phyloP scores from a whole-genome alignment of 2,113 vertebrate genomes.

The Ploceus nigricollis region DNA sequence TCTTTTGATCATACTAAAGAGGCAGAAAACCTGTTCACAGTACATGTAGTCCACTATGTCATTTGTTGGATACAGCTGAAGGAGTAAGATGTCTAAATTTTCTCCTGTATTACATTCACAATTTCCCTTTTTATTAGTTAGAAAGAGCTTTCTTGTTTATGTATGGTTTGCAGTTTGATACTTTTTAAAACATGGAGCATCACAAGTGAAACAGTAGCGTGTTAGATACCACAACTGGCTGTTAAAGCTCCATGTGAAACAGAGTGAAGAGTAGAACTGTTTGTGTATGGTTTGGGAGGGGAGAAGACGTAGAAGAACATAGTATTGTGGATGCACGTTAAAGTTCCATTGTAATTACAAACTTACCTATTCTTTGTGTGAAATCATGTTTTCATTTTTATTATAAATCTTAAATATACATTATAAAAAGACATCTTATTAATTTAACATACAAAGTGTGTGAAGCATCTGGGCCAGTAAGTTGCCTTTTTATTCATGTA shows the following conservation, averaged over 20 bases:
- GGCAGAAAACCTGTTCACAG: neutral
- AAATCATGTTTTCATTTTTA: constrained; percentile 56
- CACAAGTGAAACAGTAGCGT: neutral
- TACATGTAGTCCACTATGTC: neutral
- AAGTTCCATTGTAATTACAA: constrained; percentile 52
- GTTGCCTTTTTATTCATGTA: neutral
- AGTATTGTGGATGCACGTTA: constrained; percentile 30
- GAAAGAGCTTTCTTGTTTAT: neutral
- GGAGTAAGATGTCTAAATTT: neutral
- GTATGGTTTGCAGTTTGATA: neutral
- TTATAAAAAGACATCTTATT: constrained; percentile 41
- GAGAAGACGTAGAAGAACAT: neutral
- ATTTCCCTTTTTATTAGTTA: neutral
- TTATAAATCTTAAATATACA: constrained; percentile 57
- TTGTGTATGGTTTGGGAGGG: neutral
- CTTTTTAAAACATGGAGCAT: neutral
- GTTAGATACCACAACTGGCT: neutral
- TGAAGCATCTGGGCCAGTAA: constrained; percentile 19
- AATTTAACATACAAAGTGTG: constrained; percentile 22
- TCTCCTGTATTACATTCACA: neutral
- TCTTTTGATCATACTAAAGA: neutral
- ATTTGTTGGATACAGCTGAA: neutral
- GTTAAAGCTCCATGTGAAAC: neutral
- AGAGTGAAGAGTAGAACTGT: neutral
- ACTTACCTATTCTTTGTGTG: constrained; percentile 50